Evolutionary conservation across 2,888 invertebrate species (phyloP).

Genomic region (Apomyelois bistriatella): DNA sequence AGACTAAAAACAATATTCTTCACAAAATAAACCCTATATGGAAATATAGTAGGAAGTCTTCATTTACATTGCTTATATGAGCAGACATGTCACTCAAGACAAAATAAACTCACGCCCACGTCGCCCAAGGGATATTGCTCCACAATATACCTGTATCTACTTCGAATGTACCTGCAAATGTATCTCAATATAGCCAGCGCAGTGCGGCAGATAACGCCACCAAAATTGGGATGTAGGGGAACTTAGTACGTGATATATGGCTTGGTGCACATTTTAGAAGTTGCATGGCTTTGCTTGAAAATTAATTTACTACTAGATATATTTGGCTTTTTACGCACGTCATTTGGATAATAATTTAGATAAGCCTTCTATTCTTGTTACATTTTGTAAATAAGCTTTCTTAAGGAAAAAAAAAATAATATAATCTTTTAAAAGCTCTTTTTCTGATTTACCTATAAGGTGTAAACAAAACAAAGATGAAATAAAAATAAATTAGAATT

Average conservation of each 20-base stretch:
- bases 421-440: too few relatives aligned
- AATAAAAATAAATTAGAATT: too few relatives aligned
- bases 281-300: neutral
- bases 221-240: conserved; percentile 3
- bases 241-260: neutral
- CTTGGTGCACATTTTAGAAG: neutral
- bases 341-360: too few relatives aligned
- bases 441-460: too few relatives aligned
- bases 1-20: too few relatives aligned
- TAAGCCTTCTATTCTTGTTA: too few relatives aligned
- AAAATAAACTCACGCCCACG: neutral
- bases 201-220: conserved; percentile 7
- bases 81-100: neutral
- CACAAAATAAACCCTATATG: neutral
- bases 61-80: neutral
- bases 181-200: conserved; percentile 7
- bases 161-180: neutral
- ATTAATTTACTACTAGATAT: neutral
- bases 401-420: too few relatives aligned
- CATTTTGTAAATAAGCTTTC: too few relatives aligned
- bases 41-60: neutral
- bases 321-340: too few relatives aligned
- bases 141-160: neutral
- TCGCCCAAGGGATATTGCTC: neutral
- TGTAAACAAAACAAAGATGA: too few relatives aligned